Evolutionary conservation across 2,888 invertebrate genomes (phyloP).

Genomic region (Leptura quadrifasciata): DNA sequence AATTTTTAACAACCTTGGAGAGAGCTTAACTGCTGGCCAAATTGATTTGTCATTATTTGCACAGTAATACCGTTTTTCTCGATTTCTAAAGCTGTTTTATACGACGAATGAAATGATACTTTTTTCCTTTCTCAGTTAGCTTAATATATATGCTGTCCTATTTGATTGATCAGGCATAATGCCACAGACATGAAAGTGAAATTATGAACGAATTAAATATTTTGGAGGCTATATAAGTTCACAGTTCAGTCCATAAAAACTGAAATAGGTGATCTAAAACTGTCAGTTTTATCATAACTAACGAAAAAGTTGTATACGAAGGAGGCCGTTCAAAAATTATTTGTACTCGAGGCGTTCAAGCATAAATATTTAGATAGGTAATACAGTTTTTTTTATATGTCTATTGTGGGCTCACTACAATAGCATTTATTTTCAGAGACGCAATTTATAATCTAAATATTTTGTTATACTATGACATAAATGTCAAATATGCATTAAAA

Average conservation of each 20-base stretch:
- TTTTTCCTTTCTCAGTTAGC: background rate
- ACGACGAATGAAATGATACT: background rate
- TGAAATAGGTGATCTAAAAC: conserved; percentile 3
- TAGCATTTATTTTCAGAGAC: background rate
- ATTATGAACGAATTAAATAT: background rate
- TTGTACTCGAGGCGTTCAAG: background rate
- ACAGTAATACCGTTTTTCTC: background rate
- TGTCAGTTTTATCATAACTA: conserved; percentile 7
- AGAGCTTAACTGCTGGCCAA: background rate
- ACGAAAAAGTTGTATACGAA: conserved; percentile 1
- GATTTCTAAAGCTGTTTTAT: background rate
- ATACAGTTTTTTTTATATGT: background rate
- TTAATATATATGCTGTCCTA: background rate
- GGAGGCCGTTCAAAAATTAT: background rate
- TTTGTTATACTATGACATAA: no score
- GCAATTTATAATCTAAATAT: background rate
- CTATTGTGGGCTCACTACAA: background rate
- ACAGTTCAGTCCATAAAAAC: background rate
- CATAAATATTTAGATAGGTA: background rate
- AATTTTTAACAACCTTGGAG: background rate
- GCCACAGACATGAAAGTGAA: background rate
- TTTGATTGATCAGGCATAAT: background rate
- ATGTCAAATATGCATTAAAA: no score
- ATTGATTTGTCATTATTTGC: background rate
- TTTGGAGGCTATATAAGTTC: background rate